Base-by-base conservation (phyloP, 2,888 invertebrate species). In the Stomorhina lunata region DNA sequence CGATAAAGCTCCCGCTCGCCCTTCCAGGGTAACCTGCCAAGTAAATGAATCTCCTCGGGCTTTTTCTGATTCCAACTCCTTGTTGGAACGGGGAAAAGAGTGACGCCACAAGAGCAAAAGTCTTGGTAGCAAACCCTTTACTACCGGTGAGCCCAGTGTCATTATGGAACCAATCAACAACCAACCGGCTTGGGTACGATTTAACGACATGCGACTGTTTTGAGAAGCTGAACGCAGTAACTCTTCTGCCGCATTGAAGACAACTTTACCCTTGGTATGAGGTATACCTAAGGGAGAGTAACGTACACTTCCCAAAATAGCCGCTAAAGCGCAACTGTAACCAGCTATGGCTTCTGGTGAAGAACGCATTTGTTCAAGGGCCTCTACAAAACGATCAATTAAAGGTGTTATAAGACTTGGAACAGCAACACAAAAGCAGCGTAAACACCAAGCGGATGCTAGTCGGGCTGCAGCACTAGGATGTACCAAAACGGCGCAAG, bases 11-110 rank as follows among this genome's bases (percentile, higher is more conserved):
- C 99, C 99, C 3, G 99, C 98, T 50, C 99, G 93, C 2, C 98
- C 98, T 92, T 99, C 99, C 72, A 99, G 92, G 0, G 99, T 98
- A 48, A 99, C 95, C 93, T 98, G 97, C 99, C 99, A 99, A n/a
- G 99, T 99, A 90, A 99, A 99, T 0, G 98, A 97, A 92, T 99
- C 99, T 6, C 98, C 96, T 87, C 99, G 93, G 15, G 97, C 95
- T 87, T 98, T 98, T 91, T 99, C 99, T 0, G 98, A 97, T 90
- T 99, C 99, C 15, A 99, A 92, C 91, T 99, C 99, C 89, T 99
- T 99, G 43, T 95, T 95, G 0, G 98, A 98, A 61, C 99, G 94
- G 0, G 99, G 99, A 91, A 99, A 99, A 27, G 98, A 98, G 91
- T 99, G 99, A 85, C 98, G 94, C 99, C 99, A 99, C 2, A 99